Percentiles rank a stretch among this genome's conserved stretches.
phyloP scores from a whole-genome alignment of 1,140 invertebrate genomes.

The Riptortus pedestris region DNA sequence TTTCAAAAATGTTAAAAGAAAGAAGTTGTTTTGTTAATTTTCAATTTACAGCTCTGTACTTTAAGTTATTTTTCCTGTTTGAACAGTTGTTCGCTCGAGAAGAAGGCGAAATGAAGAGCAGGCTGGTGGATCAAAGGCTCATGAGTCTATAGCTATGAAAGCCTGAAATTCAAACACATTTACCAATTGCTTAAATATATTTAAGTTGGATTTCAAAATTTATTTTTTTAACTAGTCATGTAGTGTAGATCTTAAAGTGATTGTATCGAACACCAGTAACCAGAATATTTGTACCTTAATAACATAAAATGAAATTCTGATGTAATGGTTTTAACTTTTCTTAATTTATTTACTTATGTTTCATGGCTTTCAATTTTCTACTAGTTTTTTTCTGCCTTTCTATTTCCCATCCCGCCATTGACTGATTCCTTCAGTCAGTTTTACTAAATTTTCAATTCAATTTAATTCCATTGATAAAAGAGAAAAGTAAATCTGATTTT shows the following conservation, averaged over 20 bases:
- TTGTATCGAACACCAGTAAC: not conserved
- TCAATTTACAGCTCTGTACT: too few species aligned
- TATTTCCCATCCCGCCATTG: slow-evolving; percentile 23
- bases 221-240: not conserved
- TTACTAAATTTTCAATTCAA: slow-evolving; percentile 3
- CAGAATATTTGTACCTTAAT: not conserved
- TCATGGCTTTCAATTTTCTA: too few species aligned
- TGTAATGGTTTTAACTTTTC: too few species aligned
- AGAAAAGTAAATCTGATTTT: too few species aligned
- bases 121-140: not conserved
- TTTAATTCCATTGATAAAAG: not conserved
- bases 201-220: not conserved
- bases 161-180: too few species aligned
- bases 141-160: slow-evolving; percentile 20
- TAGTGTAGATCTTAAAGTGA: not conserved
- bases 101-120: slow-evolving; percentile 25
- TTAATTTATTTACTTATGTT: too few species aligned
- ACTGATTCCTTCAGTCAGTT: slow-evolving; percentile 28
- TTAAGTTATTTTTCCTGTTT: not conserved
- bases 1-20: too few species aligned
- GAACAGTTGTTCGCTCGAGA: slow-evolving; percentile 3
- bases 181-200: too few species aligned
- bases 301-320: too few species aligned
- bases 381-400: not conserved
- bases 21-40: too few species aligned